Percentiles rank a stretch among this genome's conserved stretches.
phyloP scores from a whole-genome alignment of 2,113 vertebrate species.

The Antidorcas marsupialis region DNA sequence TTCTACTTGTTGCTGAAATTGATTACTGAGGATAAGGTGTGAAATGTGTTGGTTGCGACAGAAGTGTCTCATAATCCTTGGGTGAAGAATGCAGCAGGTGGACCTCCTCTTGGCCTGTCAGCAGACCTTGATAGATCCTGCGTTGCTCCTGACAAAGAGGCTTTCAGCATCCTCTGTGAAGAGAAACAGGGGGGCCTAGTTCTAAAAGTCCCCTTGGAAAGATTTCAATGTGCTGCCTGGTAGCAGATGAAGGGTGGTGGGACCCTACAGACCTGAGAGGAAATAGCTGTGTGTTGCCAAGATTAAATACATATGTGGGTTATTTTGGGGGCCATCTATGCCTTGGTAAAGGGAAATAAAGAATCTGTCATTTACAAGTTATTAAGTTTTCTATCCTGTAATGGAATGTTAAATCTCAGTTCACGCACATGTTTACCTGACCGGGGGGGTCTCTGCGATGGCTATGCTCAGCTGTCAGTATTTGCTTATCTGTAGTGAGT shows the following conservation, averaged over 20 bases:
- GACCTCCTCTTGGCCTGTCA: neutral
- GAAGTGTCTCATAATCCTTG: neutral
- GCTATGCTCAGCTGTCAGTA: neutral
- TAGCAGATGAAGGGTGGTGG: slow-evolving; percentile 36
- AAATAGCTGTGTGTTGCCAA: slow-evolving; percentile 45
- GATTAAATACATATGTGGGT: neutral
- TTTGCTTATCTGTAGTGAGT: slow-evolving; percentile 10
- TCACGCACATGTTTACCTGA: slow-evolving; percentile 4
- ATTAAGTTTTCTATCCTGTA: slow-evolving; percentile 38
- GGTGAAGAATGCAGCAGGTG: slow-evolving; percentile 7
- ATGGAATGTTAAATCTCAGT: slow-evolving; percentile 35
- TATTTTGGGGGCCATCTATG: slow-evolving; percentile 41
- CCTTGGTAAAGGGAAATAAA: slow-evolving; percentile 59
- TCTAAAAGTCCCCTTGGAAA: slow-evolving; percentile 57
- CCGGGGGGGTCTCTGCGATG: neutral
- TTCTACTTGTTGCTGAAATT: neutral
- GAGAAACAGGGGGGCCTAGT: slow-evolving; percentile 23
- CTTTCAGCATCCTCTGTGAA: slow-evolving; percentile 13
- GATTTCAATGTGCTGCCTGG: slow-evolving; percentile 39
- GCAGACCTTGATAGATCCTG: neutral
- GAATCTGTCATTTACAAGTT: slow-evolving; percentile 44
- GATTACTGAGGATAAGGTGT: neutral
- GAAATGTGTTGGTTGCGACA: neutral
- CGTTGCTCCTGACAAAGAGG: slow-evolving; percentile 5
- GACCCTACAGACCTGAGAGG: slow-evolving; percentile 39